These are phyloP conservation scores for Melinaea menophilus DNA, from an alignment of 2,888 invertebrate species.

Conservation along the genomic window DNA sequence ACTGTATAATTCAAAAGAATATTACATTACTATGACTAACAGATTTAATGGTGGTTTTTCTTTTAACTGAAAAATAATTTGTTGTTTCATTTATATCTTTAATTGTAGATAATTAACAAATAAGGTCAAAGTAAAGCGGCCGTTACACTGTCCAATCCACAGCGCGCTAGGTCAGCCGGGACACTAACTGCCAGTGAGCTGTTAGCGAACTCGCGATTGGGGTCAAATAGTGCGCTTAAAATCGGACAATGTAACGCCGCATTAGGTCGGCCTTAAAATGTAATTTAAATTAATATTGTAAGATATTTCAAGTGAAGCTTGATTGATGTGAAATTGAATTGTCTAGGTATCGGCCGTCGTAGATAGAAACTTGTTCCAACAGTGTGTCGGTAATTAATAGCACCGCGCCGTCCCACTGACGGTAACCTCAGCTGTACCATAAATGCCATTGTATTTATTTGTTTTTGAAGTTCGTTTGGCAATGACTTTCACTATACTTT, in stretches of 20 bases:
- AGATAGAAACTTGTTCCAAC: conserved; percentile 34
- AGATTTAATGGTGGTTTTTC: neutral
- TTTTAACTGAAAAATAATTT: neutral
- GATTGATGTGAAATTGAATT: conserved; percentile 32
- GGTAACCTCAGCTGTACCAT: conserved; percentile 35
- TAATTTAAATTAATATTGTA: conserved; percentile 6
- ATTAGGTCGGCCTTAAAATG: neutral
- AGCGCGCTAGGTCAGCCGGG: too few relatives aligned
- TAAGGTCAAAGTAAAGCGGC: neutral
- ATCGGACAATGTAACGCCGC: neutral
- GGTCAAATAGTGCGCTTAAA: too few relatives aligned
- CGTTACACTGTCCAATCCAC: too few relatives aligned
- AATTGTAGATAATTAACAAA: neutral
- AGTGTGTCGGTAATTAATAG: conserved; percentile 44
- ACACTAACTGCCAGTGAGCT: too few relatives aligned
- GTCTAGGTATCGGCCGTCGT: conserved; percentile 30
- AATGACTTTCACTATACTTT: conserved; percentile 13
- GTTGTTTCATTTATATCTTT: neutral
- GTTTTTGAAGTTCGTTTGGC: conserved; percentile 23
- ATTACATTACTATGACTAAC: neutral
- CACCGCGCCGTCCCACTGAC: conserved; percentile 41
- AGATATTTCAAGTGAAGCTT: conserved; percentile 18
- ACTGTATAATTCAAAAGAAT: neutral
- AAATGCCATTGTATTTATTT: conserved; percentile 34
- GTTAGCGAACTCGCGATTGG: too few relatives aligned